These are phyloP conservation scores for Brienomyrus brachyistius DNA, from an alignment of 2,113 vertebrate genomes.

Conservation along the genomic window DNA sequence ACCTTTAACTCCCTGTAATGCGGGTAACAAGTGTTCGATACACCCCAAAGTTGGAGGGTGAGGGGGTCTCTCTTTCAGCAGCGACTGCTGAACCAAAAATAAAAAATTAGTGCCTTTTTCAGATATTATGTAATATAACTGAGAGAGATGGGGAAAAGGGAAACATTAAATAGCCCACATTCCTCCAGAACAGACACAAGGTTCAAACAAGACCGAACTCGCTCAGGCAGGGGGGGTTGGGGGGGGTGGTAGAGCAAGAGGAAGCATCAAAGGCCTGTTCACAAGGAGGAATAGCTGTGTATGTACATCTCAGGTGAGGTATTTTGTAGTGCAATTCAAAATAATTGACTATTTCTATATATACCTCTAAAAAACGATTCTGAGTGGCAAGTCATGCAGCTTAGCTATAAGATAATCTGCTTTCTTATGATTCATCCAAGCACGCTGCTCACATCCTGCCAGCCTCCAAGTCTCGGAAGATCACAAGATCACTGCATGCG, in stretches of 20 bases:
- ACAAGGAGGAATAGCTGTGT: not conserved
- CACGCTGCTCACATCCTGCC: not conserved
- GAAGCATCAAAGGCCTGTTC: not conserved
- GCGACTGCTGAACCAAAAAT: not conserved
- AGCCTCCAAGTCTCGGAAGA: not conserved
- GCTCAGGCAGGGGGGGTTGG: constrained; percentile 29
- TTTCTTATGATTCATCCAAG: not conserved
- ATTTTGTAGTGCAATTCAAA: not conserved
- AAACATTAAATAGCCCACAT: constrained; percentile 50
- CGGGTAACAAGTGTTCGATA: no score
- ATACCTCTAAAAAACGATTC: not conserved
- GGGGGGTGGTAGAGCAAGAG: not conserved
- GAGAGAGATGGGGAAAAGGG: not conserved
- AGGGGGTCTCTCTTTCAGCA: no score
- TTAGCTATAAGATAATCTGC: not conserved
- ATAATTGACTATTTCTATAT: not conserved
- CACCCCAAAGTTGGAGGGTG: no score
- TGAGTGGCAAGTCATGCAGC: not conserved
- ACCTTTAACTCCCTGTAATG: no score
- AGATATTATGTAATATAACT: not conserved
- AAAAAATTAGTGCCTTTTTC: not conserved
- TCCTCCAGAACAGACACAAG: constrained; percentile 59
- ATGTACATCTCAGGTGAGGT: not conserved
- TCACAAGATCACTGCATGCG: not conserved
- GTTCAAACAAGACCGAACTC: constrained; percentile 53